Evolutionary conservation across 2,888 invertebrate genomes (phyloP), one percentile per base, ranked within the genome.

Genomic region (Ormia ochracea): DNA sequence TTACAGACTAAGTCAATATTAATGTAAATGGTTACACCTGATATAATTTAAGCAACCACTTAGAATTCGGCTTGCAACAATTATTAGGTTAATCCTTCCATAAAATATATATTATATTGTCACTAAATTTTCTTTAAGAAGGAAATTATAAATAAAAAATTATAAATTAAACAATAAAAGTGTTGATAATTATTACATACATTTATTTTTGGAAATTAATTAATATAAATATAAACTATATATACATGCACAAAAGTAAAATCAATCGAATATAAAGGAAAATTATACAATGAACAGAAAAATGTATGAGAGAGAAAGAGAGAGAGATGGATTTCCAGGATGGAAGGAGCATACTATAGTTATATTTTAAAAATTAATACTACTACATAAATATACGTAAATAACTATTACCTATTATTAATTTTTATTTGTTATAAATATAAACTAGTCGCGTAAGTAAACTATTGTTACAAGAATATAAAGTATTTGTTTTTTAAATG

Each of bases 311-410:
- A 50, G 4, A 14, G n/a, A 33, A 48, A 2, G 5, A 9, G 17
- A 66, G 38, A 66, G 31, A 9, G 21, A 33, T n/a, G n/a, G 6
- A 6, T 54, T 56, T 43, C 9, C 14, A 31, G 6, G 6, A n/a
- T 9, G 17, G 12, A 31, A 52, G 6, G 10, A 45, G n/a, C 12
- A 17, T 26, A 56, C 10, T 10, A 36, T 3, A 21, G 14, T 41
- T 23, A 58, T 43, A 66, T 43, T 52, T 50, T 52, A 75, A 21
- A 21, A 54, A n/a, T n/a, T 75, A 75, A 75, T 75, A 75, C 68
- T 68, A 74, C 33, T 38, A 66, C 14, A 65, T 52, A 75, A 75
- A 58, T 50, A 43, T 61, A 61, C 33, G 68, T 52, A 59, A 50
- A 75, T 52, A 56, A 38, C 31, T 58, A 36, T n/a, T n/a, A 33